Evolutionary conservation across 2,888 invertebrate genomes (phyloP).

Genomic region (Lamellibrachia satsuma): DNA sequence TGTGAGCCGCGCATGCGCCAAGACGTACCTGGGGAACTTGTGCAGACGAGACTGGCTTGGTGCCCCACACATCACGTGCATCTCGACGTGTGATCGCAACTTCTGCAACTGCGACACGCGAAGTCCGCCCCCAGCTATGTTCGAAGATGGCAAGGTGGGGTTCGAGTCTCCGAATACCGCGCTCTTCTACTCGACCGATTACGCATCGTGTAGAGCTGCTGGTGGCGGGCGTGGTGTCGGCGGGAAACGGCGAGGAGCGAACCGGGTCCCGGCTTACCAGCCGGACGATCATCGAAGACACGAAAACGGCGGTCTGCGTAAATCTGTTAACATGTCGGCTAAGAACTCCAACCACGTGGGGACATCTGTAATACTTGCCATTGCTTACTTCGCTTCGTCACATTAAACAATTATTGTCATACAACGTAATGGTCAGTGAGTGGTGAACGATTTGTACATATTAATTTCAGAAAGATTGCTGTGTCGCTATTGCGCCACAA

Average conservation of each 20-base stretch:
- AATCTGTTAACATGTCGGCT: neutral
- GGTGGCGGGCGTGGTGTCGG: neutral
- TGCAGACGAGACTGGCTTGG: slow-evolving; percentile 38
- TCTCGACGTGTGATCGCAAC: slow-evolving; percentile 32
- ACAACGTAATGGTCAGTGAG: neutral
- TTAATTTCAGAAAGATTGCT: no score
- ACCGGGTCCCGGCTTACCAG: neutral
- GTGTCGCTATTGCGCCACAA: no score
- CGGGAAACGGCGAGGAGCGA: neutral
- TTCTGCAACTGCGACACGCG: slow-evolving; percentile 38
- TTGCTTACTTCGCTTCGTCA: neutral
- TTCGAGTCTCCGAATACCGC: slow-evolving; percentile 27
- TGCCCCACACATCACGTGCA: slow-evolving; percentile 36
- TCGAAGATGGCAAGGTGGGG: slow-evolving; percentile 28
- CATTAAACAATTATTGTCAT: neutral
- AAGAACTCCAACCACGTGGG: neutral
- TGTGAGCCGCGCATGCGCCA: slow-evolving; percentile 34
- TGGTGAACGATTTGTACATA: neutral
- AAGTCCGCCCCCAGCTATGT: slow-evolving; percentile 37
- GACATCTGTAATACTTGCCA: neutral
- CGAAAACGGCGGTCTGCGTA: neutral
- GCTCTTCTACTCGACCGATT: neutral
- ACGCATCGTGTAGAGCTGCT: neutral
- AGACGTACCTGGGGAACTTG: slow-evolving; percentile 32
- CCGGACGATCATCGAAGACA: neutral